Evolutionary conservation across 1,140 invertebrate genomes (phyloP), one percentile per base, ranked within the genome.

Genomic region (Sitobion miscanthi): DNA sequence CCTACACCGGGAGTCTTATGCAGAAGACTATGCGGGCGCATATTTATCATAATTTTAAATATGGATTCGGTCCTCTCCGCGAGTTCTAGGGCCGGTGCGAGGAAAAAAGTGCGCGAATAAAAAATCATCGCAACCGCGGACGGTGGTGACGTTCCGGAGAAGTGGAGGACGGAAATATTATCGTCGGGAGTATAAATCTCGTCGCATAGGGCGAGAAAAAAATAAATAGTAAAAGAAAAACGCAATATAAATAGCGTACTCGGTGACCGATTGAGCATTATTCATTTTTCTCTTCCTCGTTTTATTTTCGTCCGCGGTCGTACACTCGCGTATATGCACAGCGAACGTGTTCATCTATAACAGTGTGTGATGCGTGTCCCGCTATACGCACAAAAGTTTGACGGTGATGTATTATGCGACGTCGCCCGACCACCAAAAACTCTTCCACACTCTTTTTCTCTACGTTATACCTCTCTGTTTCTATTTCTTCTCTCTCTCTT

Each of bases 111-210:
- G 21, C n/a, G 30, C 11, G 1, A 77, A n/a, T 77, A 83, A 83
- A 83, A 83, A 38, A 83, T 83, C 38, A 83, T 83, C 35, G 35
- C 77, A 23, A 35, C 35, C 35, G 77, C 21, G 6, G 35, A 17
- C 77, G 35, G n/a, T 23, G 77, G 17, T n/a, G 77, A 83, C 30
- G 62, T 17, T 69, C 7, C 0, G 30, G 2, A 30, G 23, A 11
- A 11, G n/a, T 5, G n/a, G 62, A 77, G 38, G 21, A 83, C 6
- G 38, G 20, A 83, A 83, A 85, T 85, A 42, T 45, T 42, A 42
- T 42, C 83, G 83, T 83, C 38, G 83, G 23, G 38, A 85, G 45
- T 85, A 85, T 85, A 85, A 85, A 45, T 85, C 83, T 85, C 83
- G 42, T 25, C 25, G 45, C 45, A 11, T 9, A 25, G 14, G 38